A percentile compares a stretch with the other conserved stretches of the same genome.
Conservation (phyloP, 1,140 invertebrate genomes). For the Orussus abietinus region DNA sequence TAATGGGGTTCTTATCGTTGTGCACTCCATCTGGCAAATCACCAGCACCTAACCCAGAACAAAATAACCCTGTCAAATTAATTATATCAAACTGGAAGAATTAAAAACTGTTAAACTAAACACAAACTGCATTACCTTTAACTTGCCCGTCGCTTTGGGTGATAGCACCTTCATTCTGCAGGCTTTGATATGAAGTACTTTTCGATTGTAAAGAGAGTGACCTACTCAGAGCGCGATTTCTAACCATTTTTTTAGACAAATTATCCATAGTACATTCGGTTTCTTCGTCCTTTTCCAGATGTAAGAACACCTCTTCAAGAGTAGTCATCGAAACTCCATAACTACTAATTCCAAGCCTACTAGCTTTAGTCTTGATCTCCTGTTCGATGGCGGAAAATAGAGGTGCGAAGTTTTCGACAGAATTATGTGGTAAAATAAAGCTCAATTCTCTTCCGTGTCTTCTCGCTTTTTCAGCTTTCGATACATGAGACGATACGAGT, state of each 20-base stretch:
- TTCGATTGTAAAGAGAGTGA: conserved; percentile 69
- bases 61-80: conserved; percentile 4
- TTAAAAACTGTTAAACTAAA: conserved; percentile 3
- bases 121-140: conserved; percentile 37
- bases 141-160: conserved; percentile 45
- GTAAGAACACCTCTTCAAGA: conserved; percentile 81
- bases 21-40: conserved; percentile 43
- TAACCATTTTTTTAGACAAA: conserved; percentile 68
- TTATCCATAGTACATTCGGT: conserved; percentile 63
- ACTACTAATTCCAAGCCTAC: conserved; percentile 70
- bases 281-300: conserved; percentile 68
- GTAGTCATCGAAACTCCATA: conserved; percentile 94
- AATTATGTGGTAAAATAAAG: conserved; percentile 72
- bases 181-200: conserved; percentile 67
- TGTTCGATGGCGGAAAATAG: conserved; percentile 72
- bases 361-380: conserved; percentile 63
- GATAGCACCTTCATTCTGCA: conserved; percentile 61
- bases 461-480: conserved; percentile 66
- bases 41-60: conserved; percentile 28
- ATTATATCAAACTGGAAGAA: conserved; percentile 8
- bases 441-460: conserved; percentile 70
- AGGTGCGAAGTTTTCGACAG: conserved; percentile 67
- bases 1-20: conserved; percentile 44
- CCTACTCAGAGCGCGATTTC: conserved; percentile 65
- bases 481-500: conserved; percentile 63